Evolutionary conservation across 2,888 invertebrate species (phyloP).

Genomic region (Leucophora obtusa): DNA sequence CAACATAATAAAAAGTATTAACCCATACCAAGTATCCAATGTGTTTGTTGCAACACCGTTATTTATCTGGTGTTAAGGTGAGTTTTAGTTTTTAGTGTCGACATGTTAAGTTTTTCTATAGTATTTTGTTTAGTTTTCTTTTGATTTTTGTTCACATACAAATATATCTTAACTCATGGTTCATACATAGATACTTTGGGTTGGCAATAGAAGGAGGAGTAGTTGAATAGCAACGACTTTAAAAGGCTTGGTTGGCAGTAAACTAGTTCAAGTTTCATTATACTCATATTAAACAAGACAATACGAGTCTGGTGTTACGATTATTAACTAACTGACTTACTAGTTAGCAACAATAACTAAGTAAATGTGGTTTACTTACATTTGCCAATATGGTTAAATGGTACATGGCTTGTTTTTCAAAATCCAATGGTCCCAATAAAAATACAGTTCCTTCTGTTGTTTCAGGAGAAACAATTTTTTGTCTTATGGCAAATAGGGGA

Average conservation of each 20-base stretch:
- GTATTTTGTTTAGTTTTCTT: too few relatives aligned
- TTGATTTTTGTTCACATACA: too few relatives aligned
- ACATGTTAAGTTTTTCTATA: background rate
- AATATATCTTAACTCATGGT: background rate
- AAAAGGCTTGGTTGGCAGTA: constrained; percentile 37
- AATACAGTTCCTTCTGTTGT: constrained; percentile 90
- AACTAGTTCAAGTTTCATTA: constrained; percentile 31
- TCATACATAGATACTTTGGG: background rate
- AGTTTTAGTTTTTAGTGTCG: constrained; percentile 3
- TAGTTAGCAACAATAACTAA: too few relatives aligned
- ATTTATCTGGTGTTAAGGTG: constrained; percentile 5
- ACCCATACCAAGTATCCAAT: background rate
- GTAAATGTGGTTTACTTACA: constrained; percentile 81
- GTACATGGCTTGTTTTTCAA: constrained; percentile 93
- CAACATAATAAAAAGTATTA: background rate
- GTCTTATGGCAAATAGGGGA: constrained; percentile 87
- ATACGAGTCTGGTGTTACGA: background rate
- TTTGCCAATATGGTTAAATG: constrained; percentile 91
- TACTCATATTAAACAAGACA: background rate
- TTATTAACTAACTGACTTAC: background rate
- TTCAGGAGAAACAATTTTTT: constrained; percentile 86
- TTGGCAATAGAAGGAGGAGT: background rate
- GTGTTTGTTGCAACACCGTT: constrained; percentile 5
- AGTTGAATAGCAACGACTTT: constrained; percentile 9
- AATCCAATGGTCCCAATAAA: constrained; percentile 88